Evolutionary conservation across 2,797 vertebrate genomes (phyloP).

Genomic region (Adrianichthys oophorus): DNA sequence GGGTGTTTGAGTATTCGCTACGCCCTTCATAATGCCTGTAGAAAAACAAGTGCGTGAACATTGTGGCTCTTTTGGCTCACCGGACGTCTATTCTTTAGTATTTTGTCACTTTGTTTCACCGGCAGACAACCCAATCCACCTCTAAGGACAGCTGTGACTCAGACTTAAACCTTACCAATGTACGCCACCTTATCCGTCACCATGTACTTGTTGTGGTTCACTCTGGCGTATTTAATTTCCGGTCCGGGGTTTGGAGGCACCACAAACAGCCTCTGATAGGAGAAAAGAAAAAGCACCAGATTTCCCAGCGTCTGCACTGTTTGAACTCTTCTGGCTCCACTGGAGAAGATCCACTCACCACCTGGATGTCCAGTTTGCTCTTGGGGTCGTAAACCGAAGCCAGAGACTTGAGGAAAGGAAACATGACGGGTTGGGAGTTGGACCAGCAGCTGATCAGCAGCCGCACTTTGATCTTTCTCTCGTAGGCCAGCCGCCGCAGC

Average conservation of each 20-base stretch:
- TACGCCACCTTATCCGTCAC: slow-evolving; percentile 89
- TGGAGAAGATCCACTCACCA: slow-evolving; percentile 76
- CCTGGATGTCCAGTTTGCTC: slow-evolving; percentile 79
- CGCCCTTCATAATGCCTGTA: no score
- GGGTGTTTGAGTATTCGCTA: no score
- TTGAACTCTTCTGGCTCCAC: no score
- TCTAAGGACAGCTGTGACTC: no score
- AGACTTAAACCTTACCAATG: slow-evolving; percentile 76
- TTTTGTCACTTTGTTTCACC: no score
- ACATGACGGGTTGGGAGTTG: slow-evolving; percentile 77
- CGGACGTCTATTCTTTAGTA: no score
- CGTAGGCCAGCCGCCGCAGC: slow-evolving; percentile 79
- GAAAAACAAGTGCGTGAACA: no score
- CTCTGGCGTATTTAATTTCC: slow-evolving; percentile 86
- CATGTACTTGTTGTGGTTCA: slow-evolving; percentile 97
- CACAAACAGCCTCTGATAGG: slow-evolving; percentile 84
- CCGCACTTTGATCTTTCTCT: slow-evolving; percentile 76
- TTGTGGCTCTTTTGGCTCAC: no score
- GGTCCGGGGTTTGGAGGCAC: slow-evolving; percentile 81
- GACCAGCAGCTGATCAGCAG: slow-evolving; percentile 88
- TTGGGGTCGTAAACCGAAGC: slow-evolving; percentile 77
- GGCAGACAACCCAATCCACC: no score
- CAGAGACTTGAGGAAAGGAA: slow-evolving; percentile 87
- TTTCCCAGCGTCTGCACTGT: background rate
- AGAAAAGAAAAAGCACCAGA: background rate